A percentile compares a stretch with the other conserved stretches of the same genome.
These are phyloP conservation scores for Drosophila pseudoobscura DNA, from an alignment of 1,140 invertebrate species.

Conservation along the genomic window DNA sequence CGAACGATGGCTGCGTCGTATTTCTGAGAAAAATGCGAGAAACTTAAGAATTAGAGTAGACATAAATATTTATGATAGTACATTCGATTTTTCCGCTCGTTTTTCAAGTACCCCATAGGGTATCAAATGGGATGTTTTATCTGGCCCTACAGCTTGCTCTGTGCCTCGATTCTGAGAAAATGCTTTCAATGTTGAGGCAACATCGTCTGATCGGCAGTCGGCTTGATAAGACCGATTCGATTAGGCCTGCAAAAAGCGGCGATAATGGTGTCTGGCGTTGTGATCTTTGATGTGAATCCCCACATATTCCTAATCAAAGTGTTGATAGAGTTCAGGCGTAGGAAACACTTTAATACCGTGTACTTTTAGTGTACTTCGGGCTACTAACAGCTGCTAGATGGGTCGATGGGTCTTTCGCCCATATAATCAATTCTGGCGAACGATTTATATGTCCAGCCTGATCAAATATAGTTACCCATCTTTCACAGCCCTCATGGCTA, in stretches of 20 bases:
- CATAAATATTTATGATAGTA: slow-evolving; percentile 13
- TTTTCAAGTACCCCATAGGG: background rate
- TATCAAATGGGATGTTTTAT: background rate
- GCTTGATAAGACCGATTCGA: slow-evolving; percentile 31
- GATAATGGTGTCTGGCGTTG: slow-evolving; percentile 22
- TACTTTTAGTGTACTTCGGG: too few species aligned
- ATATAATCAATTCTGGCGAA: too few species aligned
- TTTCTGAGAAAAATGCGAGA: slow-evolving; percentile 85
- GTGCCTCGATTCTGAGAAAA: background rate
- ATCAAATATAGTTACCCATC: too few species aligned
- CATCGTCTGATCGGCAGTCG: slow-evolving; percentile 27
- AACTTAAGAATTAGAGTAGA: slow-evolving; percentile 22
- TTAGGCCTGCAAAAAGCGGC: background rate
- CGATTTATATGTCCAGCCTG: too few species aligned
- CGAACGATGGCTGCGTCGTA: slow-evolving; percentile 97
- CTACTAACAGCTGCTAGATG: too few species aligned
- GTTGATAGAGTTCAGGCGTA: too few species aligned
- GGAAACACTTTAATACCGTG: too few species aligned
- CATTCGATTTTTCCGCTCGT: background rate
- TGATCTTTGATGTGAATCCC: background rate
- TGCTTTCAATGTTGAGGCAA: slow-evolving; percentile 1
- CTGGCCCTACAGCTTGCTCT: slow-evolving; percentile 4
- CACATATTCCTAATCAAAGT: too few species aligned
- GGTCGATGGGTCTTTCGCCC: too few species aligned
- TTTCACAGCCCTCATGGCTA: too few species aligned